Evolutionary conservation across 2,888 invertebrate genomes (phyloP).

Genomic region (Tortrix viridana): DNA sequence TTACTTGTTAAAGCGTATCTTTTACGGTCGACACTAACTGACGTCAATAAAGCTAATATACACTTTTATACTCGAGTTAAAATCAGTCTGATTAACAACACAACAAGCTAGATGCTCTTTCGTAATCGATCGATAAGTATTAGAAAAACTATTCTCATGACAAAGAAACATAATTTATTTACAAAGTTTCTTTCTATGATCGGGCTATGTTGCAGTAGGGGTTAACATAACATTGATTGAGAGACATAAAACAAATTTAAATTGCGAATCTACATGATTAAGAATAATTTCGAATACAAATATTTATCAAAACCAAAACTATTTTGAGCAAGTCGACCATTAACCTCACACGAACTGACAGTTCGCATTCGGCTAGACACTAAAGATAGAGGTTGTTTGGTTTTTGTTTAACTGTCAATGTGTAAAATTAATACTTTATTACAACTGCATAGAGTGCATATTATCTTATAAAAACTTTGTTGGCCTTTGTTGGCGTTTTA

Average conservation of each 20-base stretch:
- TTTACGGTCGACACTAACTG: constrained; percentile 40
- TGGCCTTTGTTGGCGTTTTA: no score
- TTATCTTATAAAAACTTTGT: neutral
- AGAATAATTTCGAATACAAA: constrained; percentile 57
- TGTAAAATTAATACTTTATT: neutral
- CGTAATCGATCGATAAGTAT: constrained; percentile 81
- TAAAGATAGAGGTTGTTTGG: constrained; percentile 4
- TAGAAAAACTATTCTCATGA: constrained; percentile 71
- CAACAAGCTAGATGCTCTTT: constrained; percentile 69
- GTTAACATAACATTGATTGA: constrained; percentile 51
- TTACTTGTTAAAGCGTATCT: constrained; percentile 39
- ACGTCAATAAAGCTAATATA: constrained; percentile 46
- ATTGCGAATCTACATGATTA: constrained; percentile 56
- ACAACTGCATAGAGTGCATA: neutral
- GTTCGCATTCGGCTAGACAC: constrained; percentile 37
- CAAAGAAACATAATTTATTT: constrained; percentile 70
- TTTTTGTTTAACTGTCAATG: neutral
- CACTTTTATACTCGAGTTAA: constrained; percentile 39
- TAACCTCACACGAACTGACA: constrained; percentile 69
- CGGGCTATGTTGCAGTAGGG: constrained; percentile 40
- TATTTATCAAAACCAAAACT: constrained; percentile 61
- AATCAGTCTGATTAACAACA: constrained; percentile 48
- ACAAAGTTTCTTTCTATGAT: constrained; percentile 44
- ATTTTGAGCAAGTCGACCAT: constrained; percentile 68
- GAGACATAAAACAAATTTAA: constrained; percentile 46